These are phyloP conservation scores for Sphaerophoria taeniata DNA, from an alignment of 2,888 invertebrate genomes.

Conservation along the genomic window DNA sequence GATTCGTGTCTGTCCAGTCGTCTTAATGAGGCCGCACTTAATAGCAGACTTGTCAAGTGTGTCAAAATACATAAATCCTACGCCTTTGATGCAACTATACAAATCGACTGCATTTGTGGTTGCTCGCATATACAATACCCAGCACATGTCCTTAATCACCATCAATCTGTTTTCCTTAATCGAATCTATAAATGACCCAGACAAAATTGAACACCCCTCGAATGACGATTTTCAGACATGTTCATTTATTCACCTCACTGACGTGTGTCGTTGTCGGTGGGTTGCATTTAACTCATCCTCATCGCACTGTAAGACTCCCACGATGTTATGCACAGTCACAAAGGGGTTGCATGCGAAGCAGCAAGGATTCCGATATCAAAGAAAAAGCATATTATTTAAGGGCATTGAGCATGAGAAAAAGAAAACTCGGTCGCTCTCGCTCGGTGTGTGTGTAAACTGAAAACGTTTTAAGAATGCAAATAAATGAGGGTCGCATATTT, in stretches of 20 bases:
- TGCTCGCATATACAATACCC: neutral
- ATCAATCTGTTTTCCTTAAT: constrained; percentile 61
- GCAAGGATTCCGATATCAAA: constrained; percentile 42
- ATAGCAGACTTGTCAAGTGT: constrained; percentile 11
- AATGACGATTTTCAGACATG: constrained; percentile 11
- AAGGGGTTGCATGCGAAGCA: constrained; percentile 17
- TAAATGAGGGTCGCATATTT: constrained; percentile 45
- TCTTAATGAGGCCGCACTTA: constrained; percentile 7
- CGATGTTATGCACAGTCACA: constrained; percentile 19
- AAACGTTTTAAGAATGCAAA: constrained; percentile 59
- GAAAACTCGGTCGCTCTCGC: constrained; percentile 8
- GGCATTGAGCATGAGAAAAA: constrained; percentile 42
- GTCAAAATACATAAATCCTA: neutral
- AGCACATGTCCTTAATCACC: constrained; percentile 57
- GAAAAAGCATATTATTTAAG: constrained; percentile 57
- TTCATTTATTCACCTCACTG: neutral
- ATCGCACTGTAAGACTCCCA: constrained; percentile 29
- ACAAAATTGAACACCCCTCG: constrained; percentile 43
- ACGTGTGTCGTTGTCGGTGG: no score
- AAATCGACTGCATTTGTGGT: constrained; percentile 20
- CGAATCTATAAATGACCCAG: constrained; percentile 68
- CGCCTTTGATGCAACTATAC: constrained; percentile 19
- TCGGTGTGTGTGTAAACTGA: constrained; percentile 17
- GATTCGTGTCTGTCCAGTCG: neutral
- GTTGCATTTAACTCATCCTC: neutral